Evolutionary conservation across 2,888 invertebrate species (phyloP), one percentile per base, ranked within the genome.

Genomic region (Campoplex nolae): DNA sequence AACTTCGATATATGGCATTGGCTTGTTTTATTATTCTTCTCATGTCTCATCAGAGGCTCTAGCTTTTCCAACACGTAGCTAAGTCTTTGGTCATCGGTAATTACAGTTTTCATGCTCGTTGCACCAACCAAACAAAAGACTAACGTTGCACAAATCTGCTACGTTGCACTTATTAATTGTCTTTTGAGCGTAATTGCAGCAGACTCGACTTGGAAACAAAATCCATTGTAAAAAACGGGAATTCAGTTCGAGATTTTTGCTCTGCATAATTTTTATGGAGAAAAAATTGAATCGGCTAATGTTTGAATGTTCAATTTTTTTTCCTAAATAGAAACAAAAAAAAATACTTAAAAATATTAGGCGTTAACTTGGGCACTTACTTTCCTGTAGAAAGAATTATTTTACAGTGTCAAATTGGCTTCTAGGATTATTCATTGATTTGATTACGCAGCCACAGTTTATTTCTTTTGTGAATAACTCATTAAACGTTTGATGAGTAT

Each of bases 41-140:
- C 68, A 70, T 83, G 75, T 76, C 51, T 68, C 56, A 32, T 42
- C 68, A 35, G 28, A 32, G 45, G 48, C 58, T 54, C 74, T 23
- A 42, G 58, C 68, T 56, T 70, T 56, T 54, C 67, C 73, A 28
- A 28, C 48, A 65, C 68, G 68, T 68, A 70, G 58, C 58, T 18
- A 7, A 32, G 32, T 16, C 82, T 58, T 68, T 35, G 75, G 58
- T 83, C 68, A 76, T 83, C 76, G 58, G 68, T 83, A 76, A 83
- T 76, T 67, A 75, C 68, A 32, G 68, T 68, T 70, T 68, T 70
- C 45, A 42, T 67, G 68, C 68, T 75, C 56, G 67, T 82, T 70
- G 54, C 67, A 68, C 38, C 18, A 23, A 13, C 68, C n/a, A 56
- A 11, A 82, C 54, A 48, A 45, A 58, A 42, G 54, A 45, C 48